A percentile compares a stretch with the other conserved stretches of the same genome.
phyloP scores from a whole-genome alignment of 2,797 vertebrate genomes.

The Menidia menidia region DNA sequence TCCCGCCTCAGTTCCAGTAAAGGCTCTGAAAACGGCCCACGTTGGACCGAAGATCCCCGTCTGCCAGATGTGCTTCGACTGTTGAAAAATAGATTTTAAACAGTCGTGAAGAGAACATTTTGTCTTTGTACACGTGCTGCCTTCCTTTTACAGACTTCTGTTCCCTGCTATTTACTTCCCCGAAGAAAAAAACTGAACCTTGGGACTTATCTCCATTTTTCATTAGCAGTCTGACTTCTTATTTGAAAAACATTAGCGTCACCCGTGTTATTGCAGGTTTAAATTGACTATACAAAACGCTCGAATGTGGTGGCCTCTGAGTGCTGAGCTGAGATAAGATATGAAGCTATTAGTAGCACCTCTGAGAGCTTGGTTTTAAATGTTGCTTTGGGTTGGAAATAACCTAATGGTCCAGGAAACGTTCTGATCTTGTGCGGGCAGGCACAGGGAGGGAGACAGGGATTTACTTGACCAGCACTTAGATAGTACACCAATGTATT shows the following conservation, averaged over 20 bases:
- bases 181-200: background rate
- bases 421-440: conserved; percentile 12
- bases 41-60: conserved; percentile 4
- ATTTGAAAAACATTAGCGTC: too few species aligned
- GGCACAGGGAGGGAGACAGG: conserved; percentile 13
- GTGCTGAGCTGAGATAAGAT: conserved; percentile 74
- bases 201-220: background rate
- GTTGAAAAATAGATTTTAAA: background rate
- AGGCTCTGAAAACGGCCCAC: conserved; percentile 7
- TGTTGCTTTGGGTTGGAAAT: conserved; percentile 59
- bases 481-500: background rate
- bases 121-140: conserved; percentile 3
- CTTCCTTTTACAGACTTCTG: background rate
- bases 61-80: conserved; percentile 32
- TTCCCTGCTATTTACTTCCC: conserved; percentile 21
- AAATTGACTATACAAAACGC: background rate
- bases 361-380: conserved; percentile 34
- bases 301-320: conserved; percentile 12
- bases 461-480: conserved; percentile 18
- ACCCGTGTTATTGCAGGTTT: background rate
- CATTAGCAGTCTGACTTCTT: background rate
- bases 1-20: conserved; percentile 64
- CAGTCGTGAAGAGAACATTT: conserved; percentile 25
- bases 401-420: conserved; percentile 58
- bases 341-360: conserved; percentile 66